These are phyloP conservation scores for Diarsia dahlii DNA, from an alignment of 2,888 invertebrate species.

Conservation along the genomic window DNA sequence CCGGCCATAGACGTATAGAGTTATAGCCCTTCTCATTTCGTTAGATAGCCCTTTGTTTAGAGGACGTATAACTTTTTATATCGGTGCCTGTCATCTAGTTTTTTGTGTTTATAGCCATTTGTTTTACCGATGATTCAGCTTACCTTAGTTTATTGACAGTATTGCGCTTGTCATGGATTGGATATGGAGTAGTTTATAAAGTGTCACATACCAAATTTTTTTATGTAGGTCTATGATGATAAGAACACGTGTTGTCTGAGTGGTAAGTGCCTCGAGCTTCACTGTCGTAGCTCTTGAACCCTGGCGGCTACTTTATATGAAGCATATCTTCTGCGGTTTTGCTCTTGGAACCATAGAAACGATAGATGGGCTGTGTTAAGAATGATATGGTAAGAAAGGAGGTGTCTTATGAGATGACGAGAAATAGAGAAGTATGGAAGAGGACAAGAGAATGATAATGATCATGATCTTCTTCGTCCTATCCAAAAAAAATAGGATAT, in stretches of 20 bases:
- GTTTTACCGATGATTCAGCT: slow-evolving; percentile 52
- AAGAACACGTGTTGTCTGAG: background rate
- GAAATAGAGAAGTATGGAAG: no score
- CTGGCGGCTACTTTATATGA: no score
- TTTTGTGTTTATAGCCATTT: slow-evolving; percentile 55
- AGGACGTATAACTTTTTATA: slow-evolving; percentile 68
- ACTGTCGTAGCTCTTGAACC: background rate
- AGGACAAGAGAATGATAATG: no score
- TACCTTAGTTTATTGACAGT: slow-evolving; percentile 46
- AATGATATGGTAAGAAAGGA: no score
- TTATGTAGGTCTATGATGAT: background rate
- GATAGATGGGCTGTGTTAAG: no score
- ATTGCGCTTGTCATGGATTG: slow-evolving; percentile 3
- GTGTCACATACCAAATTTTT: background rate
- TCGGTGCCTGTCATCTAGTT: slow-evolving; percentile 63
- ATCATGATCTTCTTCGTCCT: no score
- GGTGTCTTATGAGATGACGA: no score
- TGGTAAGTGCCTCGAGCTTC: background rate
- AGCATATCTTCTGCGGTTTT: no score
- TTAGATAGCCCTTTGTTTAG: slow-evolving; percentile 76
- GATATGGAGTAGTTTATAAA: background rate
- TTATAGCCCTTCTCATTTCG: slow-evolving; percentile 76
- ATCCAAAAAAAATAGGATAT: no score
- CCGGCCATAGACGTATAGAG: slow-evolving; percentile 76
- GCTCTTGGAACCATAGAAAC: no score